Evolutionary conservation across 1,140 invertebrate genomes (phyloP), one percentile per base, ranked within the genome.

Genomic region (Anadara kagoshimensis): DNA sequence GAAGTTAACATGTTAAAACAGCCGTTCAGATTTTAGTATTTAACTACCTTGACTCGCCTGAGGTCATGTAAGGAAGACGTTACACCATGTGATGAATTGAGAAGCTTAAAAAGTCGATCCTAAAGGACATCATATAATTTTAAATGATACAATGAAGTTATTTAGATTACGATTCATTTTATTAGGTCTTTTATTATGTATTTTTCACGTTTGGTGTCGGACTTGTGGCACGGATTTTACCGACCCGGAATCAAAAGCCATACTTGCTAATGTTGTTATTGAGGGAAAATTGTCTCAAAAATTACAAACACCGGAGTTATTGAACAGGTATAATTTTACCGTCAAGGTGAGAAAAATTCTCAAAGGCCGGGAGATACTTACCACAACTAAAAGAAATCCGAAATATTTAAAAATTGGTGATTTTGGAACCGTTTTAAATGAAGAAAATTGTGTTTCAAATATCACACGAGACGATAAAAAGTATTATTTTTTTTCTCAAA

Each of bases 211-310:
- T 22, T 80, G 78, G 78, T 80, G 78, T 67, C 69, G 74, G 64
- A 80, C 75, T 70, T 80, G 78, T 73, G 78, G 75, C 24, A 75
- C 75, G 4, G 71, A 78, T 44, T 78, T 80, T 63, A 76, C 73
- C 1, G 75, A 78, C 62, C 70, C 78, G 11, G 75, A 73, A 14
- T 75, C 75, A 7, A 80, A 75, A 73, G 75, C 78, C 2, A 78
- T 76, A 53, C 47, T 68, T 49, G 73, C 78, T 22, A 56, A 67
- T 22, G 61, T 77, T 53, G 75, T 78, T 41, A 56, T 80, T 18
- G 67, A 78, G 22, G 78, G 73, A 10, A 61, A 14, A 44, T 45
- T 80, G 41, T 47, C 73, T 16, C 75, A 80, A 73, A 65, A 53
- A 20, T 73, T 78, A 53, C 72, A 75, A 43, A 20, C 36, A 24